These are phyloP conservation scores for Columba janthina DNA, from an alignment of 2,113 vertebrate genomes.

Conservation along the genomic window DNA sequence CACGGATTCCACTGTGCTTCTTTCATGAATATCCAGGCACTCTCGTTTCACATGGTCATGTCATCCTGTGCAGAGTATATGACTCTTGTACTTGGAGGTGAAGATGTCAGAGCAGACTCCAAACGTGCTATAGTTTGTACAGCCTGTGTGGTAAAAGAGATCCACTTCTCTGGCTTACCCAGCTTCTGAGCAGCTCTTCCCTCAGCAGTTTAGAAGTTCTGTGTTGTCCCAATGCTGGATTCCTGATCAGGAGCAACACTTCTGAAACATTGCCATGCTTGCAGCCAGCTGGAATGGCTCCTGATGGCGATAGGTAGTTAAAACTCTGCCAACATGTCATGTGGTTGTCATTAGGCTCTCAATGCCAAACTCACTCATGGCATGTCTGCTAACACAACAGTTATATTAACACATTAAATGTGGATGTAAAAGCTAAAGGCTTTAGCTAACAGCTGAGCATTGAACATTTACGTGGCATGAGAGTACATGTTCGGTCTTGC, in stretches of 20 bases:
- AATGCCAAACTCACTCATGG: background rate
- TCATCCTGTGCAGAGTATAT: background rate
- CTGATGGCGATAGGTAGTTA: background rate
- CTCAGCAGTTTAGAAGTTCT: background rate
- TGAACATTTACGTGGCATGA: background rate
- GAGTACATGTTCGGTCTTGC: background rate
- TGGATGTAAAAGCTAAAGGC: background rate
- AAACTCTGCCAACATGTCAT: background rate
- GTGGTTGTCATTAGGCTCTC: background rate
- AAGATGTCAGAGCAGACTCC: background rate
- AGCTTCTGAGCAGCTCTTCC: background rate
- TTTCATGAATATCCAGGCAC: background rate
- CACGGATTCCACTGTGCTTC: background rate
- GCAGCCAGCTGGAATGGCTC: background rate
- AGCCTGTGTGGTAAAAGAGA: background rate
- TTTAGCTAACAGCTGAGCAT: background rate
- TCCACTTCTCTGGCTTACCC: background rate
- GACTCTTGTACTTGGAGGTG: background rate
- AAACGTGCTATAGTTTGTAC: background rate
- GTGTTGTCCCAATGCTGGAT: background rate
- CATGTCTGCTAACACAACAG: background rate
- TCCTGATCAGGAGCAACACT: background rate
- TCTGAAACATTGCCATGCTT: background rate
- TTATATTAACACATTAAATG: background rate
- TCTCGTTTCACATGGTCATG: background rate